phyloP scores from a whole-genome alignment of 30 jellyfish, hydroid and myxozoan genomes.

The Aurelia coerulea region DNA sequence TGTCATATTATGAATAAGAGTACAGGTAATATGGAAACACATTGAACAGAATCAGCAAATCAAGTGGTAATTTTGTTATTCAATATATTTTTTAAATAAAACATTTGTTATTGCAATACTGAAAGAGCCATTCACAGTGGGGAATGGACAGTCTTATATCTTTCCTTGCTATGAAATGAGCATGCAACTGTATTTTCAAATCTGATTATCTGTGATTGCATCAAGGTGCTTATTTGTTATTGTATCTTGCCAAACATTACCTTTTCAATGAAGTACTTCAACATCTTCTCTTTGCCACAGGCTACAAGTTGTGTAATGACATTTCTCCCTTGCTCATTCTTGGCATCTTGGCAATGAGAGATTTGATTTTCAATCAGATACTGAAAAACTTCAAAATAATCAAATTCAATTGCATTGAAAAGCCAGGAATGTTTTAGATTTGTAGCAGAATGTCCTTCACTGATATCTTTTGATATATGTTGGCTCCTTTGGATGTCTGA shows the following conservation, averaged over 20 bases:
- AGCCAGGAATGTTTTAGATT: constrained; percentile 28
- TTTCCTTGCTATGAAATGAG: too few species aligned
- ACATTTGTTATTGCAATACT: too few species aligned
- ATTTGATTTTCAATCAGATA: constrained; percentile 27
- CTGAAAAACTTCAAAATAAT: constrained; percentile 61
- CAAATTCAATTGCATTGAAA: constrained; percentile 47
- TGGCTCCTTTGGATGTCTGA: neutral
- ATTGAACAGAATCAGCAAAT: too few species aligned
- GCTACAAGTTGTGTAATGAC: constrained; percentile 45
- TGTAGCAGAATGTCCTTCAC: neutral
- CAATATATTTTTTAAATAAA: too few species aligned
- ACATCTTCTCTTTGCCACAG: constrained; percentile 28
- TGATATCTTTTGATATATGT: neutral
- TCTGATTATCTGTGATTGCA: too few species aligned
- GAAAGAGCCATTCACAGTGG: too few species aligned
- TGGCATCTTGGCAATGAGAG: neutral
- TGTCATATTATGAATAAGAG: too few species aligned
- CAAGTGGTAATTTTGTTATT: too few species aligned
- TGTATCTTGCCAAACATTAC: constrained; percentile 1
- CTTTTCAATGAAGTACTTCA: constrained; percentile 36
- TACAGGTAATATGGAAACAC: too few species aligned
- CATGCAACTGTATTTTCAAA: too few species aligned
- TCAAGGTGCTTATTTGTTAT: too few species aligned
- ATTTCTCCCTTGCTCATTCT: constrained; percentile 41
- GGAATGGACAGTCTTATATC: too few species aligned